Conservation (phyloP, 1,140 invertebrate species). For the Procambarus clarkii region DNA sequence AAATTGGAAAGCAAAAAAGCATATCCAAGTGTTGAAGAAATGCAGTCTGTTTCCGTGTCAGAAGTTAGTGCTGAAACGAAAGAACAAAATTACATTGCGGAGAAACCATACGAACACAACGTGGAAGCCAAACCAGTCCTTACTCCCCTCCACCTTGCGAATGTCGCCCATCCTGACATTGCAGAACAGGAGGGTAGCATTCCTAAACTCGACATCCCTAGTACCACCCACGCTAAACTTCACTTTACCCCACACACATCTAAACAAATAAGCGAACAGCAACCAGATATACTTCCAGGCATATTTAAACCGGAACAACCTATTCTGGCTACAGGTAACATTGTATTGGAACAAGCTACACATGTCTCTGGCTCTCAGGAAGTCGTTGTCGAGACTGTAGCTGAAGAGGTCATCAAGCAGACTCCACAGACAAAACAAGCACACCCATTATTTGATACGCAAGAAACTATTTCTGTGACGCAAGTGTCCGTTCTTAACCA, state of each 20-base stretch:
- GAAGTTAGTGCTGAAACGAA: slow-evolving; percentile 70
- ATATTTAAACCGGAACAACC: slow-evolving; percentile 63
- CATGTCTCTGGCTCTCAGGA: slow-evolving; percentile 67
- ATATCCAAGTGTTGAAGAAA: slow-evolving; percentile 47
- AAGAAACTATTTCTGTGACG: slow-evolving; percentile 60
- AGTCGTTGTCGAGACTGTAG: slow-evolving; percentile 60
- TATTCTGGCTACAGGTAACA: slow-evolving; percentile 52
- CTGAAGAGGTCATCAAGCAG: slow-evolving; percentile 31
- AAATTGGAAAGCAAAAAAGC: slow-evolving; percentile 48
- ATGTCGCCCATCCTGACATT: slow-evolving; percentile 64
- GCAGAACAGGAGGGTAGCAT: slow-evolving; percentile 62
- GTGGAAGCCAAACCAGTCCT: slow-evolving; percentile 61
- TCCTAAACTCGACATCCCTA: slow-evolving; percentile 37
- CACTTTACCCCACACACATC: slow-evolving; percentile 65
- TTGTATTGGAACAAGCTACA: slow-evolving; percentile 62
- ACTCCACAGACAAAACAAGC: slow-evolving; percentile 45
- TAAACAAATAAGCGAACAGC: slow-evolving; percentile 55
- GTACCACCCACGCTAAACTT: slow-evolving; percentile 45
- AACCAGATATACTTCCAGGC: slow-evolving; percentile 65
- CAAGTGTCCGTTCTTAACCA: slow-evolving; percentile 59
- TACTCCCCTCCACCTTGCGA: slow-evolving; percentile 61
- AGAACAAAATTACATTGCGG: slow-evolving; percentile 51
- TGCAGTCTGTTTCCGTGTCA: slow-evolving; percentile 66
- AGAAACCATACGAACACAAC: slow-evolving; percentile 45
- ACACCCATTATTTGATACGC: slow-evolving; percentile 51